Evolutionary conservation across 2,797 vertebrate genomes (phyloP).

Genomic region (Anguilla pacifica): DNA sequence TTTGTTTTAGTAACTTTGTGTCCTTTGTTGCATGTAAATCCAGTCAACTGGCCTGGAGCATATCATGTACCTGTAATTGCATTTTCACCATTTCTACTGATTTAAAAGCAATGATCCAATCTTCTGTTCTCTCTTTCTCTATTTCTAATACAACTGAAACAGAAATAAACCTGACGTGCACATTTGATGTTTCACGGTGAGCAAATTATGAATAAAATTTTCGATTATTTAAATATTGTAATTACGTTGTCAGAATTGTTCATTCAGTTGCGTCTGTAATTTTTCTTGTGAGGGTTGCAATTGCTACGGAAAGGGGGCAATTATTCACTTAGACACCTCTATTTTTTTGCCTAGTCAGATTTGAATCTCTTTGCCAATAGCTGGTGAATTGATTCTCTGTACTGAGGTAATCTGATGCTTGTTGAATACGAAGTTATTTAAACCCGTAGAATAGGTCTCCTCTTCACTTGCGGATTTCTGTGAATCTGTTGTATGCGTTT

Average conservation of each 20-base stretch:
- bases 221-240: background rate
- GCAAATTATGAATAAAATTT: background rate
- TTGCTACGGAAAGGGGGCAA: background rate
- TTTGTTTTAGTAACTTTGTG: conserved; percentile 7
- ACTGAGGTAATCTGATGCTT: conserved; percentile 11
- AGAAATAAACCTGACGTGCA: background rate
- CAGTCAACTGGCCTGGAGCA: conserved; percentile 13
- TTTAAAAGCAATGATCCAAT: background rate
- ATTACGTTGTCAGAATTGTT: background rate
- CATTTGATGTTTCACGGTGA: background rate
- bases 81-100: background rate
- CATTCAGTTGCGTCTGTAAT: background rate
- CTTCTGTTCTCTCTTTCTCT: background rate
- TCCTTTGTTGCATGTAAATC: background rate
- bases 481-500: background rate
- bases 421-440: background rate
- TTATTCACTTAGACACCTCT: conserved; percentile 4
- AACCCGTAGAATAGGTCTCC: background rate
- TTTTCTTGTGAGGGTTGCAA: background rate
- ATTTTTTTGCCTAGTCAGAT: background rate
- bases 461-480: background rate
- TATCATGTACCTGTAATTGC: conserved; percentile 26
- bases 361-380: background rate
- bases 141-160: background rate
- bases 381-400: conserved; percentile 16